Base-by-base conservation (phyloP, 1,140 invertebrate genomes). In the Watersipora subatra region DNA sequence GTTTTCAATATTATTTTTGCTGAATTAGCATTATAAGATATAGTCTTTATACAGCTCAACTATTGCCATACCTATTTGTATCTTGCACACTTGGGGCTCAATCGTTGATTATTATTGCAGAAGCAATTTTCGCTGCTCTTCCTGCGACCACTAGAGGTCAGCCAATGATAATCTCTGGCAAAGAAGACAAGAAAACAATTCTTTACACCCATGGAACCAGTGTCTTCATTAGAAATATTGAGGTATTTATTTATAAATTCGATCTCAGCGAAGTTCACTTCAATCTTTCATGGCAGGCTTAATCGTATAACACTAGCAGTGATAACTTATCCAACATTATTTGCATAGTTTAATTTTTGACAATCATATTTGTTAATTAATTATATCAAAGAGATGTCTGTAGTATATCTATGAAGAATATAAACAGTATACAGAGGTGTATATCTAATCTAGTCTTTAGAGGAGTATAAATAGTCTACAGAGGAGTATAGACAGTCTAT, bases 171-270 rank as follows among this genome's bases (percentile, higher is more conserved):
- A 78, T 99, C 62, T 92, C 92, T 63, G 87, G 87, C 25, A 94
- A 97, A 84, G 94, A 94, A 12, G 97, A 97, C 80, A 93, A 93
- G 57, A 93, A 95, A 73, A 97, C 92, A 75, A 93, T 98, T 78
- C 84, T 99, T 24, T 99, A 99, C 78, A 89, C 91, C 34, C 96
- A 97, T 85, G 93, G 93, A 69, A 95, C 96, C 76, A 95, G 90
- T 75, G 92, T 99, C 56, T 95, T 96, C 72, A 98, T 99, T 73
- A 84, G 96, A 66, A 90, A 97, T 81, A 93, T 97, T 74, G 90
- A 93, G 70, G 91, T 92, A 81, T 85, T 67, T 72, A 61, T n/a
- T n/a, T 34, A n/a, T n/a, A n/a, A n/a, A n/a, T n/a, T n/a, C n/a
- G n/a, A n/a, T n/a, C n/a, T n/a, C n/a, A n/a, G n/a, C 20, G 3